A percentile compares a stretch with the other conserved stretches of the same genome.
phyloP scores from a whole-genome alignment of 30 jellyfish, hydroid and myxozoan species.

The Chironex yamaguchii region DNA sequence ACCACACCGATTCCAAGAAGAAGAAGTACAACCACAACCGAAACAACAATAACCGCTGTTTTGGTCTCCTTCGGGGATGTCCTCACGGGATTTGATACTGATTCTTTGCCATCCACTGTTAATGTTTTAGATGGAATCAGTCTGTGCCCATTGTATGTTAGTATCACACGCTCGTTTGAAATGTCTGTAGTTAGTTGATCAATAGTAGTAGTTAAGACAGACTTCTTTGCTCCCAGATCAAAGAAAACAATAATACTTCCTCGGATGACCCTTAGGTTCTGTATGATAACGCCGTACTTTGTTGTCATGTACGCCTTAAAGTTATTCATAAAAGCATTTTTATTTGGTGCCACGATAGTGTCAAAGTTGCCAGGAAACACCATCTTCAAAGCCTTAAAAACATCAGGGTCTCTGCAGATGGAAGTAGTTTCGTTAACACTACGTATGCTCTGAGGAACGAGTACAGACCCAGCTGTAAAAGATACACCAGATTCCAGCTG shows the following conservation, averaged over 20 bases:
- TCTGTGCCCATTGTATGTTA: slow-evolving; percentile 35
- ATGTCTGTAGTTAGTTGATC: slow-evolving; percentile 59
- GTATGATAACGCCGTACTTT: slow-evolving; percentile 52
- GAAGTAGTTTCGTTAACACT: slow-evolving; percentile 47
- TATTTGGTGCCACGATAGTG: slow-evolving; percentile 49
- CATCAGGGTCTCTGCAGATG: slow-evolving; percentile 68
- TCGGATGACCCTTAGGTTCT: slow-evolving; percentile 58
- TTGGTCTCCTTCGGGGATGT: slow-evolving; percentile 24
- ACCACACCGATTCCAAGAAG: slow-evolving; percentile 53
- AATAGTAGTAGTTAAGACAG: slow-evolving; percentile 9
- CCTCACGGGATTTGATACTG: slow-evolving; percentile 49
- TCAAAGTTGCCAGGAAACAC: slow-evolving; percentile 57
- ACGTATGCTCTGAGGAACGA: slow-evolving; percentile 59
- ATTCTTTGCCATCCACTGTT: slow-evolving; percentile 74
- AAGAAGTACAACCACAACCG: slow-evolving; percentile 60
- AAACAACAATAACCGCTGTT: slow-evolving; percentile 18
- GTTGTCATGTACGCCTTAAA: slow-evolving; percentile 67
- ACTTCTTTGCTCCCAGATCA: slow-evolving; percentile 34
- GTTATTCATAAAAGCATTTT: slow-evolving; percentile 47
- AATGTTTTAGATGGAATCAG: slow-evolving; percentile 72
- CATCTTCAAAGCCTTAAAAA: slow-evolving; percentile 32
- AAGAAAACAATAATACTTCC: slow-evolving; percentile 83
- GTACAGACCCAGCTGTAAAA: slow-evolving; percentile 37
- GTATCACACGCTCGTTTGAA: slow-evolving; percentile 48
- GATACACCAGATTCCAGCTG: slow-evolving; percentile 27